Base-by-base conservation (phyloP, 2,888 invertebrate species). In the Scaptomyza cyrtandrae region DNA sequence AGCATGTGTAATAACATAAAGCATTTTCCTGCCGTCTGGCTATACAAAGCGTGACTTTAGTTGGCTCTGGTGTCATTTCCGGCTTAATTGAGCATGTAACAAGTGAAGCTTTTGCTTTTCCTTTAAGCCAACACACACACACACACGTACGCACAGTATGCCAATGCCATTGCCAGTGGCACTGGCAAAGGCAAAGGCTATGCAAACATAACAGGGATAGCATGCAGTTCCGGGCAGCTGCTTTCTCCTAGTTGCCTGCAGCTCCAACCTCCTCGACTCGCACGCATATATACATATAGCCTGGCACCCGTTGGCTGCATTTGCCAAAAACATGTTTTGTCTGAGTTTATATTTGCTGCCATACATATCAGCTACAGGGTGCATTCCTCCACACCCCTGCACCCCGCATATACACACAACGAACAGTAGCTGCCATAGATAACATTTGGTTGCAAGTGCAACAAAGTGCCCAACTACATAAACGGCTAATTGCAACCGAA, bases 81-180 rank as follows among this genome's bases (percentile, higher is more conserved):
- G 70, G 85, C 77, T 85, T 85, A 85, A 85, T 85, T 89, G 89
- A 79, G 89, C 89, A 60, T 89, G 83, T 89, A 85, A 85, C 85
- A 73, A 85, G 77, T 67, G 78, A 54, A 84, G 78, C 84, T 83
- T 67, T 72, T 66, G 81, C 78, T 79, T 72, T 41, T 41, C 75
- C 78, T 79, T 72, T 86, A 72, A 72, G 69, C 39, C 33, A 49
- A 14, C 57, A 19, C 19, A 19, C 19, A 19, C 19, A 19, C 19
- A 24, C 24, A 59, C 52, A 48, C 49, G 60, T 11, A 58, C 24
- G 53, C 67, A 64, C 61, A 35, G 67, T 24, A 54, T 33, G 43
- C 64, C 60, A 50, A 45, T 57, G 58, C 19, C 59, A 53, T 53
- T 62, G 58, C 35, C 57, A 71, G 46, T 37, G 60, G 39, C 39